Conservation (phyloP, 2,888 invertebrate species). For the Halictus ligatus region DNA sequence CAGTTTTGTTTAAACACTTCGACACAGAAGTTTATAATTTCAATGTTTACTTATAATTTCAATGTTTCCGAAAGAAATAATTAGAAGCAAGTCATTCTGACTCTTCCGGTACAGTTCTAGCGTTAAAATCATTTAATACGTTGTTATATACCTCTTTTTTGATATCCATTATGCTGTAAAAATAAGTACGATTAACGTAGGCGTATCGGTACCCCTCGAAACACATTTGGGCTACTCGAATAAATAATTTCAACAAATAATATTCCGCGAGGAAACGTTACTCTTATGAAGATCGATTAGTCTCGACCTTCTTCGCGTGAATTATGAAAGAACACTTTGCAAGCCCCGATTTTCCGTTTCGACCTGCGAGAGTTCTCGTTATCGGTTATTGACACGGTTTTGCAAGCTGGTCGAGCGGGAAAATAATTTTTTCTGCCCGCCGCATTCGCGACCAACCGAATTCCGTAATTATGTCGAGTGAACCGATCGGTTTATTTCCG, state of each 20-base stretch:
- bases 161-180: too few species aligned
- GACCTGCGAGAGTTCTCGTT: background rate
- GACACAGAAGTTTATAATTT: too few species aligned
- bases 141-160: too few species aligned
- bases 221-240: background rate
- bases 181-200: too few species aligned
- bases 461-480: background rate
- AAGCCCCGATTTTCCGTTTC: background rate
- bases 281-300: background rate
- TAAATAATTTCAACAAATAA: background rate
- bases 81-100: too few species aligned
- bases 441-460: too few species aligned
- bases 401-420: background rate
- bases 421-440: background rate
- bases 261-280: background rate
- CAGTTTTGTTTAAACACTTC: too few species aligned
- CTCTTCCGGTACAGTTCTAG: too few species aligned
- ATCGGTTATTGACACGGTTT: background rate
- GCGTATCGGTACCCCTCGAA: too few species aligned
- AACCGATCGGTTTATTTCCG: background rate
- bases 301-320: background rate
- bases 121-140: too few species aligned
- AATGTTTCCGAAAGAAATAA: too few species aligned
- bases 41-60: too few species aligned
- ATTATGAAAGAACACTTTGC: background rate